A percentile compares a stretch with the other conserved stretches of the same genome.
phyloP scores from a whole-genome alignment of 2,113 vertebrate species.

The Vulpes ferrilata region DNA sequence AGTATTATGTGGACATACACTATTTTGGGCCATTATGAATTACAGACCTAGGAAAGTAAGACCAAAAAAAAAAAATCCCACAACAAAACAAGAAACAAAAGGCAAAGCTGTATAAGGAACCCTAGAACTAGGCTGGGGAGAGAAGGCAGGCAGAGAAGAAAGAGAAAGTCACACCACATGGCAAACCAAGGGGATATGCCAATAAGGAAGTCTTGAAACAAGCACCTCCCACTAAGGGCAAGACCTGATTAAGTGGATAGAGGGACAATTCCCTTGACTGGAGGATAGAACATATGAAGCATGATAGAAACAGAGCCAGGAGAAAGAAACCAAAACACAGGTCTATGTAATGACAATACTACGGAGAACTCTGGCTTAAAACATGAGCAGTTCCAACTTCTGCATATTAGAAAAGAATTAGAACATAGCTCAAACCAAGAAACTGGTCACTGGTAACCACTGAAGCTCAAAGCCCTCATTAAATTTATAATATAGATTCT shows the following conservation, averaged over 20 bases:
- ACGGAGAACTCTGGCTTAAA: background rate
- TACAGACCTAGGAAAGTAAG: background rate
- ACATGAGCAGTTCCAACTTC: background rate
- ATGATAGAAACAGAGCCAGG: background rate
- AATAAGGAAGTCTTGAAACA: background rate
- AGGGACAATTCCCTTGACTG: background rate
- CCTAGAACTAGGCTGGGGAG: background rate
- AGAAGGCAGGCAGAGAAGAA: background rate
- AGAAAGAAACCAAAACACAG: background rate
- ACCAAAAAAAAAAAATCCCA: background rate
- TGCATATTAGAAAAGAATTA: background rate
- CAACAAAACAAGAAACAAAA: background rate
- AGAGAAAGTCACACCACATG: background rate
- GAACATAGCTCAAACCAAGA: background rate
- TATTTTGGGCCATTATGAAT: background rate
- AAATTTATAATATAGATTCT: slow-evolving; percentile 19
- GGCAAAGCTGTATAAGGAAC: background rate
- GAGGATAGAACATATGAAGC: background rate
- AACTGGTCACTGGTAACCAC: background rate
- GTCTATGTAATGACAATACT: background rate
- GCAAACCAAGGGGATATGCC: background rate
- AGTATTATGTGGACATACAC: background rate
- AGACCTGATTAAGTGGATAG: background rate
- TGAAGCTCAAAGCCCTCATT: slow-evolving; percentile 9
- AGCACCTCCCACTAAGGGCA: background rate